Evolutionary conservation across 1,140 invertebrate species (phyloP).

Genomic region (Leptinotarsa undecemlineata): DNA sequence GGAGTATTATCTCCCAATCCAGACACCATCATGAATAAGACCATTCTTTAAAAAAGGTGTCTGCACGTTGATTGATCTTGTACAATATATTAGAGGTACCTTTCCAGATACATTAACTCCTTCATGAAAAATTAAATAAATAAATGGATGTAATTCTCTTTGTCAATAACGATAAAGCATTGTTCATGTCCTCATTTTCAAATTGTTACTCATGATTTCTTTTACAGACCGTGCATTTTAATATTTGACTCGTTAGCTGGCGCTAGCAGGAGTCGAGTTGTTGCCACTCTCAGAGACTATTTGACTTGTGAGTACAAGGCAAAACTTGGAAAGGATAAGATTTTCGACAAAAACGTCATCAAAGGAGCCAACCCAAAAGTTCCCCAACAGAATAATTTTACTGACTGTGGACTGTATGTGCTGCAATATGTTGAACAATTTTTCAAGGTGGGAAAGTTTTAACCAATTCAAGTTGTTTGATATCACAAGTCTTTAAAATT

Average conservation of each 20-base stretch:
- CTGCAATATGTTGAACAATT: constrained; percentile 96
- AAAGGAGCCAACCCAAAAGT: constrained; percentile 85
- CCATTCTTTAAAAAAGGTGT: too few species aligned
- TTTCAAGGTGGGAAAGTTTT: constrained; percentile 68
- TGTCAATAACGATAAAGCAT: too few species aligned
- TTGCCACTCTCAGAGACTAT: constrained; percentile 87
- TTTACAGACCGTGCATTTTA: constrained; percentile 82
- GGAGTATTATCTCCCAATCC: too few species aligned
- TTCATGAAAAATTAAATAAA: too few species aligned
- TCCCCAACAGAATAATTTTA: constrained; percentile 95
- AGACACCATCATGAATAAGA: too few species aligned
- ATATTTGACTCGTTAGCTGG: constrained; percentile 93
- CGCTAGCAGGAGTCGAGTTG: constrained; percentile 76
- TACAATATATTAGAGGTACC: too few species aligned
- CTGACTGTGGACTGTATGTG: constrained; percentile 94
- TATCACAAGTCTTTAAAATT: constrained; percentile 48
- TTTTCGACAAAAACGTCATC: constrained; percentile 79
- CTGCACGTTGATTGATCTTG: too few species aligned
- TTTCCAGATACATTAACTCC: too few species aligned
- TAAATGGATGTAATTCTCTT: too few species aligned
- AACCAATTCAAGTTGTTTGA: neutral
- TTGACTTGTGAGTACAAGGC: constrained; percentile 86
- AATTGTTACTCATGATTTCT: neutral
- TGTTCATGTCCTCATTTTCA: too few species aligned
- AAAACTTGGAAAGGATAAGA: constrained; percentile 68